Base-by-base conservation (phyloP, 2,888 invertebrate genomes). In the Seladonia tumulorum region DNA sequence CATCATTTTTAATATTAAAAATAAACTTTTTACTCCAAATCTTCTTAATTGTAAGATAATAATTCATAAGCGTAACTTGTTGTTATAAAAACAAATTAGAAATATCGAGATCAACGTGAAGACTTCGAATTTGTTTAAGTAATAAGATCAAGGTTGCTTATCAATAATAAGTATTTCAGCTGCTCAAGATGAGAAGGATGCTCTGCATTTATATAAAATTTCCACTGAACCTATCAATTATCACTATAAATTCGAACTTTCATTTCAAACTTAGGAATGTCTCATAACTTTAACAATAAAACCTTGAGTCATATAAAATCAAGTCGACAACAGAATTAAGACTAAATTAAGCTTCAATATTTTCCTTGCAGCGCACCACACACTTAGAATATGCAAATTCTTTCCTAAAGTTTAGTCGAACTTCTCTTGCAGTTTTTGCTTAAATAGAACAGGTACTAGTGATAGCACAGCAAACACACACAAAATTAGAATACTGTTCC, bases 391-490 rank as follows among this genome's bases (percentile, higher is more conserved):
- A 49, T 42, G 25, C 25, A 76, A 83, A 29, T 57, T 68, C 14
- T 29, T 86, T 3, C 22, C 72, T 80, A 83, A 71, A 29, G 22
- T 72, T 96, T 95, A 98, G 94, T 97, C 97, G 94, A 98, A 96
- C 95, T 98, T 98, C 93, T 97, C 96, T 95, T 97, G 97, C 88
- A 99, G 96, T 94, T 96, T 97, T 91, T 97, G 97, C 94, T 98
- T 98, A 79, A 99, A 96, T 84, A 99, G 95, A 63, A 99, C 98
- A 77, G 99, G 99, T 88, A 99, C 95, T 63, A 99, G 95, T 10
- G 99, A 98, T 1, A 99, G 93, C 25, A 97, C 91, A 12, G 99
- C 99, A 94, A 99, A 98, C 4, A 97, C 93, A 73, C 96, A 97
- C 22, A 99, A 96, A 72, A 98, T 95, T 22, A 97, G 95, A 78